phyloP scores from a whole-genome alignment of 2,797 vertebrate species.

The Perodicticus potto region DNA sequence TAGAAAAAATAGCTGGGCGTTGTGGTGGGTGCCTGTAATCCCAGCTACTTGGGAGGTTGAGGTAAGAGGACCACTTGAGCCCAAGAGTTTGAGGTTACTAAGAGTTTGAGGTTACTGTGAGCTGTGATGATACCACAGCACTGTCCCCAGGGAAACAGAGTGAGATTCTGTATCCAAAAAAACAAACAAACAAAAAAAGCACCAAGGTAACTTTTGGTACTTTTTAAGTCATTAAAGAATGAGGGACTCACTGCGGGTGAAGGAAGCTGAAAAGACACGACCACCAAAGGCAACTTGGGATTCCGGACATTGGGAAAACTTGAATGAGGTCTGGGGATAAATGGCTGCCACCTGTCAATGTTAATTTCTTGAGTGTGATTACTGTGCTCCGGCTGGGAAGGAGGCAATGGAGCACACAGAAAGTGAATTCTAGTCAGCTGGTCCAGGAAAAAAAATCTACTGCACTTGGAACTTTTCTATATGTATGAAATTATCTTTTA shows the following conservation, averaged over 20 bases:
- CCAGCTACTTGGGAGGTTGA: no score
- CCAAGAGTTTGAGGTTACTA: no score
- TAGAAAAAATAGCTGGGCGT: no score
- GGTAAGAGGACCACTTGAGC: no score
- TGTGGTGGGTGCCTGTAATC: no score
- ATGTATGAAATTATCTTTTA: neutral
- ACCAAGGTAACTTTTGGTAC: neutral
- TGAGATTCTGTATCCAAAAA: no score
- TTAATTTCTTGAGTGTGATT: neutral
- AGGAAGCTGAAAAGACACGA: neutral
- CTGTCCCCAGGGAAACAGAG: no score
- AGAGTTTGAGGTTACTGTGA: no score
- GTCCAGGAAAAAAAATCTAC: neutral
- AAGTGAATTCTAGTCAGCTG: rapidly evolving
- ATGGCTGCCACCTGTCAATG: no score
- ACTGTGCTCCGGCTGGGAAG: rapidly evolving
- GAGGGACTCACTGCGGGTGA: neutral
- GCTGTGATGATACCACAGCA: no score
- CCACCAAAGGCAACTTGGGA: rapidly evolving
- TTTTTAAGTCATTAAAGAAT: neutral
- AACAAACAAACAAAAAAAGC: no score
- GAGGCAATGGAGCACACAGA: neutral
- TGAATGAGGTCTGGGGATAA: rapidly evolving
- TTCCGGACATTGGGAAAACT: rapidly evolving
- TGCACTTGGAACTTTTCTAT: neutral